Percentiles rank a stretch among this genome's conserved stretches.
Conservation (phyloP, 2,888 invertebrate genomes). For the Amblyjoppa proteus region DNA sequence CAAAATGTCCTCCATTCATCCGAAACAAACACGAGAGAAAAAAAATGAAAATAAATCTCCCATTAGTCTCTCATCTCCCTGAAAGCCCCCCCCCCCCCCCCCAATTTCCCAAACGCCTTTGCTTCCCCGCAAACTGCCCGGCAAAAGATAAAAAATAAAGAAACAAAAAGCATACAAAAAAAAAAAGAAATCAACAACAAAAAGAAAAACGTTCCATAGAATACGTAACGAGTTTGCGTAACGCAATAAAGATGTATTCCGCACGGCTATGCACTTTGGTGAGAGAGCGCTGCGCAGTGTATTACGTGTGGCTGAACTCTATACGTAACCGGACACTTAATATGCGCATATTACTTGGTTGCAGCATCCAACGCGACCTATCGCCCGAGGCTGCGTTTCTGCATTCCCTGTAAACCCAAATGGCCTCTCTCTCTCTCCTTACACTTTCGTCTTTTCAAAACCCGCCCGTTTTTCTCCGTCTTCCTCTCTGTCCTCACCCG, state of each 20-base stretch:
- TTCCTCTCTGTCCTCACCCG: constrained; percentile 11
- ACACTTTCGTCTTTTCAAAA: constrained; percentile 20
- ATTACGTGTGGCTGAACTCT: constrained; percentile 10
- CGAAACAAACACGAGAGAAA: too few species aligned
- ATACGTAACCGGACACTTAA: constrained; percentile 59
- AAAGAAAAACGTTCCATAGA: not conserved
- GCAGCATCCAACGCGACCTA: constrained; percentile 54
- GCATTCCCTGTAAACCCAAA: constrained; percentile 58
- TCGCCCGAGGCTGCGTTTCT: constrained; percentile 60
- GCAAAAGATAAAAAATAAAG: not conserved
- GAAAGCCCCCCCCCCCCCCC: too few species aligned
- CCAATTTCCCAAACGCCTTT: not conserved
- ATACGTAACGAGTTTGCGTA: constrained; percentile 17
- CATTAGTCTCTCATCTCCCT: too few species aligned
- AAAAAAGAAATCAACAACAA: not conserved
- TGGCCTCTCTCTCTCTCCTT: constrained; percentile 24
- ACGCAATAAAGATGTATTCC: constrained; percentile 9
- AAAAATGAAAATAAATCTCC: too few species aligned
- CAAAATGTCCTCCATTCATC: too few species aligned
- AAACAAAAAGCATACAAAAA: not conserved
- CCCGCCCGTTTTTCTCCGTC: constrained; percentile 1
- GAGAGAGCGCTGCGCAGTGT: not conserved
- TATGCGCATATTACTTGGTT: constrained; percentile 63
- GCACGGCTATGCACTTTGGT: not conserved
- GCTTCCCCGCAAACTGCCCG: not conserved